Evolutionary conservation across 2,113 vertebrate species (phyloP), one percentile per base, ranked within the genome.

Genomic region (Pampusana beccarii): DNA sequence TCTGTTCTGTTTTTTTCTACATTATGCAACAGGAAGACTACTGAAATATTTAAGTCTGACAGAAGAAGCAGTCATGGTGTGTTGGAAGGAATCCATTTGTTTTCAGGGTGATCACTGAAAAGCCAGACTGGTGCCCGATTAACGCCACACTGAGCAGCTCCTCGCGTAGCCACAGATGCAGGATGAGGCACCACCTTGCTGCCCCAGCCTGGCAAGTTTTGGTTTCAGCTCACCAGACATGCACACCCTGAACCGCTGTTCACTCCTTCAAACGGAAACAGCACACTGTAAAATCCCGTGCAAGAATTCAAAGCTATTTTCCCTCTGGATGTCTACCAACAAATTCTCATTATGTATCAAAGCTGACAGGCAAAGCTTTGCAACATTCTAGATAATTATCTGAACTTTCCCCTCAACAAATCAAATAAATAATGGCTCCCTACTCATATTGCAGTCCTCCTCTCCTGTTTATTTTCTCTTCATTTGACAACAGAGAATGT

Each of bases 331-430:
- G 73, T 70, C 66, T 79, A 85, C 84, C 86, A 93, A 54, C 46
- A 95, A 82, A 81, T 80, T 83, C 86, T 93, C 46, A 81, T 88
- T 77, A 62, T 72, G 34, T 84, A 84, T 88, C 84, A 87, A 89
- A 82, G 64, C 90, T 90, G 84, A 89, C 48, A 91, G 82, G 60
- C 36, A 88, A 94, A 81, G 34, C 60, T 90, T 94, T 82, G 65
- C 65, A 93, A 72, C 33, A 56, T 70, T 70, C 5, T 12, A 50
- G 86, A 79, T 95, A 96, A 94, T 96, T 64, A 96, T n/a, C 31
- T 83, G 80, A 91, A 94, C 70, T 85, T 92, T 91, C 33, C 73
- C 81, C 86, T 93, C 79, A 83, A 89, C 72, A 62, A 64, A 88
- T 74, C 62, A 92, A 80, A 80, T 60, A 92, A 95, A 92, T 70